Percentiles rank a stretch among this genome's conserved stretches.
phyloP scores from a whole-genome alignment of 2,797 vertebrate species.

The Pristis pectinata region DNA sequence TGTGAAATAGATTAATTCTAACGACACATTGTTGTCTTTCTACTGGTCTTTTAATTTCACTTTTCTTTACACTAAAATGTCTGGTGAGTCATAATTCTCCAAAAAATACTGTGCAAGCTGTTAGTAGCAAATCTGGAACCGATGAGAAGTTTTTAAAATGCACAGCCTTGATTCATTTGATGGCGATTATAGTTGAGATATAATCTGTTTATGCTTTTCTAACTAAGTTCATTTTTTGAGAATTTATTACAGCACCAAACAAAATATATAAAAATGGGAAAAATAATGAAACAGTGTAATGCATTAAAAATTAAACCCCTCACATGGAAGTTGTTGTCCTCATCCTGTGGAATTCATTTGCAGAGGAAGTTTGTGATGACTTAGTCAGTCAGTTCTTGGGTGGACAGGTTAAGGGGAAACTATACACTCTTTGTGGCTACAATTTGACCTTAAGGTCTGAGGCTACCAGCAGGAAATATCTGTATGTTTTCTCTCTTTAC shows the following conservation, averaged over 20 bases:
- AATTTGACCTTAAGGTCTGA: slow-evolving; percentile 24
- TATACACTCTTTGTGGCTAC: background rate
- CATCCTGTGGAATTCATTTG: background rate
- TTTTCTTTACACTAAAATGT: slow-evolving; percentile 47
- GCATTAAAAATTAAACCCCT: background rate
- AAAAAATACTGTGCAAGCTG: slow-evolving; percentile 65
- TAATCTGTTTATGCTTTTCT: background rate
- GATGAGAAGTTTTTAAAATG: slow-evolving; percentile 41
- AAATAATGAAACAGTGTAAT: no score
- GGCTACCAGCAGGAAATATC: background rate
- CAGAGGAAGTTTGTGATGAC: background rate
- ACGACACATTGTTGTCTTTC: slow-evolving; percentile 55
- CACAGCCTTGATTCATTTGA: background rate
- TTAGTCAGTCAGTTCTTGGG: background rate
- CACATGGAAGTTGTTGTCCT: background rate
- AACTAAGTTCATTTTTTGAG: background rate
- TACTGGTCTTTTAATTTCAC: slow-evolving; percentile 45
- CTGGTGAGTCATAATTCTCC: slow-evolving; percentile 59
- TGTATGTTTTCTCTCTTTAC: background rate
- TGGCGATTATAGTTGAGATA: background rate
- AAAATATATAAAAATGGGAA: background rate
- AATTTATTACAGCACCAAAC: background rate
- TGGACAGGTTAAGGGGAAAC: slow-evolving; percentile 15
- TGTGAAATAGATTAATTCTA: slow-evolving; percentile 66
- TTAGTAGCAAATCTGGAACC: slow-evolving; percentile 62